Base-by-base conservation (phyloP, 2,888 invertebrate species). In the Meta bourneti region DNA sequence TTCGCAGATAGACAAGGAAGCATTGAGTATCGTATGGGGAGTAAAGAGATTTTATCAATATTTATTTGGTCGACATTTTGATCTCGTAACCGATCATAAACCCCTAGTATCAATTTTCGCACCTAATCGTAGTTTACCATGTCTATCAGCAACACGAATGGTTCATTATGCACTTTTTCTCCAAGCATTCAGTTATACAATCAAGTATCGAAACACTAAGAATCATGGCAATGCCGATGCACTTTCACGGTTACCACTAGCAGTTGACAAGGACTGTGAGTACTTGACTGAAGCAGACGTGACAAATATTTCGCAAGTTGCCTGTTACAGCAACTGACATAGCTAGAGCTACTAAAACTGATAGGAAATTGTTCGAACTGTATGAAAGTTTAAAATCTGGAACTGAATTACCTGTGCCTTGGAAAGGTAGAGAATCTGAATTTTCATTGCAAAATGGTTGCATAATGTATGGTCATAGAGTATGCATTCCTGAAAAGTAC, bases 1-100 rank as follows among this genome's bases (percentile, higher is more conserved):
- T 93, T 94, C 94, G n/a, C 94, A 95, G 93, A 93, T 95, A 11
- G 94, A 95, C 82, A 94, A 94, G 93, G 95, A 95, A 93, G 95
- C 94, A 2, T 93, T 94, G 48, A 94, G 94, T 70, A 82, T 94
- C 52, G 92, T 94, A 49, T 94, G 94, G 93, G 94, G 94, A 69
- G 93, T 94, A 51, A 94, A 94, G 82, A 93, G 94, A 91, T 94
- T 94, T 92, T 93, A 94, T 89, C 92, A 93, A 77, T 86, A 86
- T 78, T 78, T 86, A 78, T 34, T 34, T 34, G 34, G 34, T 34
- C 34, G 34, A 34, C 34, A 34, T 34, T 34, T 34, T 34, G 34
- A 84, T 84, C 84, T 84, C 75, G 77, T 84, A 84, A 84, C 84
- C 84, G 84, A 84, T 84, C 84, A 84, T 84, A 84, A 84, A 84